phyloP scores from a whole-genome alignment of 2,113 vertebrate species.

The Paracanthobrama guichenoti region DNA sequence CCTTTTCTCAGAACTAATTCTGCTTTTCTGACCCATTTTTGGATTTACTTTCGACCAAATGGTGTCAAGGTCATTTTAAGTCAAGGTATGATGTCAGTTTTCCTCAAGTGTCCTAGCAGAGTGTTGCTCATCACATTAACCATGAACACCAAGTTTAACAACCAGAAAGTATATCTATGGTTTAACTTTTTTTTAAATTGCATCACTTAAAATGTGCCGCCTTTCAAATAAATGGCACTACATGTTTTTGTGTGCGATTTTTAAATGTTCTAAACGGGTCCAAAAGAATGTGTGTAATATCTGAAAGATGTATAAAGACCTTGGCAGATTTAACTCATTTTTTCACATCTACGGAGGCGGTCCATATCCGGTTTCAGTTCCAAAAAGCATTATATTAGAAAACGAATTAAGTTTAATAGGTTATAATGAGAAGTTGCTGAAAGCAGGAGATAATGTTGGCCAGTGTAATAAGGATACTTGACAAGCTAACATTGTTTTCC shows the following conservation, averaged over 20 bases:
- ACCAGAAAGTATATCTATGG: neutral
- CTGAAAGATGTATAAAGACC: neutral
- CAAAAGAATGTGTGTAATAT: neutral
- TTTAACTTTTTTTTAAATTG: neutral
- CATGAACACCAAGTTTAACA: neutral
- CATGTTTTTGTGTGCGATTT: neutral
- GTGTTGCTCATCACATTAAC: neutral
- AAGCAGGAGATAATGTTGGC: conserved; percentile 51
- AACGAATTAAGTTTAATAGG: conserved; percentile 49
- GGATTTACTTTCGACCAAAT: neutral
- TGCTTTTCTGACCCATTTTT: neutral
- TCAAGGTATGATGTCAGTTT: neutral
- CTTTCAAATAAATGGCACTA: neutral
- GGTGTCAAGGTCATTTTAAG: neutral
- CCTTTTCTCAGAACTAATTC: neutral
- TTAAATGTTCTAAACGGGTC: neutral
- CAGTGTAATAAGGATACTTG: conserved; percentile 44
- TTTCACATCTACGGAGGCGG: conserved; percentile 36
- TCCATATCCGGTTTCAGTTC: conserved; percentile 58
- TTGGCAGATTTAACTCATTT: neutral
- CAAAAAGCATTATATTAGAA: conserved; percentile 50
- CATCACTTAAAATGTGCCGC: neutral
- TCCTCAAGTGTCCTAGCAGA: neutral
- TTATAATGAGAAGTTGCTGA: conserved; percentile 71
- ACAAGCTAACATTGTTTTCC: conserved; percentile 45